phyloP scores from a whole-genome alignment of 2,113 vertebrate species.

The Neogale vison region DNA sequence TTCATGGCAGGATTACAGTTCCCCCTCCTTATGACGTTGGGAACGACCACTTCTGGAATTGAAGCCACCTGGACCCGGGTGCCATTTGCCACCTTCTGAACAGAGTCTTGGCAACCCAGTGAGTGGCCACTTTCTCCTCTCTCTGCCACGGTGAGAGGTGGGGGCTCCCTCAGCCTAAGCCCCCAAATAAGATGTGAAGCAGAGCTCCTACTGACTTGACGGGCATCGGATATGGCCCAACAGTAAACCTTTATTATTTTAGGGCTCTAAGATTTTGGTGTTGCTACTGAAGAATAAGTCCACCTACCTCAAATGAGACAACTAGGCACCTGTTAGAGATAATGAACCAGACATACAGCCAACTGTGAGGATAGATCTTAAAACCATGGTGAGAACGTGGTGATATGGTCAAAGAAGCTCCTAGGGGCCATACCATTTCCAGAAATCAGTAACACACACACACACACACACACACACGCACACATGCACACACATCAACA shows the following conservation, averaged over 20 bases:
- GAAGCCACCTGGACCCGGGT: neutral
- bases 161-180: neutral
- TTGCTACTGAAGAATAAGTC: neutral
- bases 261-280: neutral
- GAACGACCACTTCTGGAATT: neutral
- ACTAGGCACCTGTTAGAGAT: neutral
- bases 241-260: neutral
- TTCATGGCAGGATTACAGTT: neutral
- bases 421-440: neutral
- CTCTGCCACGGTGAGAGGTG: neutral
- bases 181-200: neutral
- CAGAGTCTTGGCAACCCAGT: neutral
- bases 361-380: neutral
- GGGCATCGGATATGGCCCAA: neutral
- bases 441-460: neutral
- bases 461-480: neutral
- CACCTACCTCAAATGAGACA: neutral
- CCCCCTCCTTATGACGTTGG: neutral
- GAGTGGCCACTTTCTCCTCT: neutral
- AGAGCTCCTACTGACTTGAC: neutral
- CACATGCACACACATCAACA: neutral
- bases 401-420: neutral
- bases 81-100: neutral
- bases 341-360: neutral
- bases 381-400: neutral